Evolutionary conservation across 2,797 vertebrate genomes (phyloP), one percentile per base, ranked within the genome.

Genomic region (Malacoctenus gilli): DNA sequence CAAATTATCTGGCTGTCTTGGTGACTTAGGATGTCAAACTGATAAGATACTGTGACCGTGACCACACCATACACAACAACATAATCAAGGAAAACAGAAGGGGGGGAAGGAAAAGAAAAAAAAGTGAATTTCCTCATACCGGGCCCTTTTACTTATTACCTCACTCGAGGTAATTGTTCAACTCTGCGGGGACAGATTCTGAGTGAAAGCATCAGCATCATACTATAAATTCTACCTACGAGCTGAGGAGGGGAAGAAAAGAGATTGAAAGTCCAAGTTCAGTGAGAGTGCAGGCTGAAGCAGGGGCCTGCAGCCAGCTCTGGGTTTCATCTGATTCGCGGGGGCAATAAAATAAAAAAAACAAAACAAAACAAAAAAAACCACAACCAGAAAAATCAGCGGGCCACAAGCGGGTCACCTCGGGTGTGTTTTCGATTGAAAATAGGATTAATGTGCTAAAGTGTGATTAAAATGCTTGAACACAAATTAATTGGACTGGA

Each of bases 371-470:
- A 37, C n/a, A 60, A 75, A 91, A 91, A 85, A 21, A 2, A 20
- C 19, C 42, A 32, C 31, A 41, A 12, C 28, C 50, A 40, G 34
- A 36, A 58, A 61, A 48, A 59, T 42, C 58, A 59, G 59, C 84
- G 25, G 90, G 89, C 90, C 92, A 92, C 93, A 94, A 92, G 92
- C 91, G 84, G 91, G 92, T 92, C 90, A 86, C 89, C 83, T 95
- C 90, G 91, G 93, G 95, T 95, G 93, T 95, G 93, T 95, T 96
- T 95, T 93, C 94, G 94, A 94, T 93, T 91, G 92, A 95, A 97
- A 96, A 96, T 95, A 95, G 96, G 96, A 98, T 98, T 98, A 98
- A 98, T 97, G 95, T 95, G 94, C 95, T 98, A 95, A 96, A 94
- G 95, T 95, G 94, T 96, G 95, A 98, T 98, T 96, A 95, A 94